These are phyloP conservation scores for Anoplopoma fimbria DNA, from an alignment of 2,113 vertebrate species.

Conservation along the genomic window DNA sequence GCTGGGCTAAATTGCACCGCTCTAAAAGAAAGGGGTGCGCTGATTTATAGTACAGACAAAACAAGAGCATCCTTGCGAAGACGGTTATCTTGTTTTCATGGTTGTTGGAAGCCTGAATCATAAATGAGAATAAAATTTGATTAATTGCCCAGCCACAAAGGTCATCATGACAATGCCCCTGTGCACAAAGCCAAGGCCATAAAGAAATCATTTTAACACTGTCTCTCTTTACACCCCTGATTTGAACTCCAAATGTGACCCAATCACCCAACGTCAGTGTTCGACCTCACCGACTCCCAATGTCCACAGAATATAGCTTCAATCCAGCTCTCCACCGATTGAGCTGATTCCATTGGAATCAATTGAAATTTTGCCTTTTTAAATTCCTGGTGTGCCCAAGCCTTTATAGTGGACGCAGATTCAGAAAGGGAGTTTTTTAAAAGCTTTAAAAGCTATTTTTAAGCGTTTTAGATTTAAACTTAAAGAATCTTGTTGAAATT, in stretches of 20 bases:
- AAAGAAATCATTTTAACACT: not conserved
- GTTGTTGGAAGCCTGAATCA: no score
- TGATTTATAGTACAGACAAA: no score
- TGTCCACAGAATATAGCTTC: not conserved
- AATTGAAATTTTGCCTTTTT: not conserved
- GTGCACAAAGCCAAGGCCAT: not conserved
- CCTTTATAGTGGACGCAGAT: not conserved
- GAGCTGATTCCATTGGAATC: not conserved
- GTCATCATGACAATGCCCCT: not conserved
- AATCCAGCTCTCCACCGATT: not conserved
- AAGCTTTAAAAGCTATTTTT: not conserved
- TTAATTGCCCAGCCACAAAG: not conserved
- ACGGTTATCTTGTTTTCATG: no score
- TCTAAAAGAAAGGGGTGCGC: no score
- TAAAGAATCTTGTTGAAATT: not conserved
- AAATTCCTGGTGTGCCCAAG: not conserved
- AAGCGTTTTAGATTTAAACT: not conserved
- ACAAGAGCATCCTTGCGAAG: no score
- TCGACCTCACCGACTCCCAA: not conserved
- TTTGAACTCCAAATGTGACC: not conserved
- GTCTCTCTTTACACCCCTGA: no score
- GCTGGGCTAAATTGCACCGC: no score
- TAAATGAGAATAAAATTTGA: no score
- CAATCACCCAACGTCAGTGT: not conserved
- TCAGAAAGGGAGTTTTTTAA: not conserved